phyloP scores from a whole-genome alignment of 2,113 vertebrate species.

The Sinocyclocheilus anshuiensis region DNA sequence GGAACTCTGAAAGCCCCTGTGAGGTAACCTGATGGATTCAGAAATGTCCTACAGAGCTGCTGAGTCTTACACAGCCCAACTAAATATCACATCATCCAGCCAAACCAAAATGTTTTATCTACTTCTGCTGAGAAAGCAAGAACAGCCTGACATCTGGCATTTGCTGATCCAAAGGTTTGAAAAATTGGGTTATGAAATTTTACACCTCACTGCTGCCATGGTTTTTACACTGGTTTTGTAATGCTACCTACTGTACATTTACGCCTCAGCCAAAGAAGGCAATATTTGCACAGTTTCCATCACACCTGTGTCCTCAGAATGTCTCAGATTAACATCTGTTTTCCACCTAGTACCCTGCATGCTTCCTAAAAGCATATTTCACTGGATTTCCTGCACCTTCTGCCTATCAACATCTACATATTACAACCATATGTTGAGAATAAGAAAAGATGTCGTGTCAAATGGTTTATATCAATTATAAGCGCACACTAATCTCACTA shows the following conservation, averaged over 20 bases:
- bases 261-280: background rate
- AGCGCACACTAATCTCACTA: conserved; percentile 50
- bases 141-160: conserved; percentile 50
- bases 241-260: background rate
- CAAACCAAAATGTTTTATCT: conserved; percentile 17
- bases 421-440: conserved; percentile 65
- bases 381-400: conserved; percentile 56
- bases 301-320: conserved; percentile 7
- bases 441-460: conserved; percentile 51
- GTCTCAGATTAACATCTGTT: conserved; percentile 43
- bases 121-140: conserved; percentile 43
- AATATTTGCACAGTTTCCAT: background rate
- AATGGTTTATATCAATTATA: conserved; percentile 71
- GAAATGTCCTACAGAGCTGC: conserved; percentile 11
- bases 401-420: conserved; percentile 59
- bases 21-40: conserved; percentile 24
- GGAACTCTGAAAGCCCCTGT: conserved; percentile 34
- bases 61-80: conserved; percentile 20
- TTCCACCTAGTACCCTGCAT: conserved; percentile 26
- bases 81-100: conserved; percentile 6
- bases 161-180: conserved; percentile 15
- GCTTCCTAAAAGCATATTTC: conserved; percentile 51
- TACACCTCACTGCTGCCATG: conserved; percentile 30
- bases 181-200: conserved; percentile 43
- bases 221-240: background rate